Evolutionary conservation across 2,113 vertebrate species (phyloP), one percentile per base, ranked within the genome.

Genomic region (Halichoeres trimaculatus): DNA sequence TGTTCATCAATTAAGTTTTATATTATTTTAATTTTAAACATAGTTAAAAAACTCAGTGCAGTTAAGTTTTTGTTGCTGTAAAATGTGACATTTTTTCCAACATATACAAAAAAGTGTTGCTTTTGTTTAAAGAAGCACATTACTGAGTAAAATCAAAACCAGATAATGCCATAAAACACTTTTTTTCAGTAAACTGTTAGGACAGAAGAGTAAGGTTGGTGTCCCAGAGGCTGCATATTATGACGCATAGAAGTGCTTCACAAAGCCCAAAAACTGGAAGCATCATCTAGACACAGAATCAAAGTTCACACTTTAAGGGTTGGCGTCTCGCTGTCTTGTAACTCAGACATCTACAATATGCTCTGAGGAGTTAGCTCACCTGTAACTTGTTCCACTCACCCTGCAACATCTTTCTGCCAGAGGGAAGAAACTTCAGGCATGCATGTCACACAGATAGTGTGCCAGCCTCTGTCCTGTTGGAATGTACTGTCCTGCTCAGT

Each of bases 401-500:
- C 45, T 52, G 58, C 62, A 73, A 65, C 40, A 16, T 3, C 66
- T 72, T 35, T 58, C 22, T 56, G 56, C 50, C 45, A 14, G 52
- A 59, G 69, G 54, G 35, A 4, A 53, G 22, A 64, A 56, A 74
- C 56, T 48, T 22, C 4, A 59, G 36, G 20, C 64, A 36, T 64
- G 58, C 54, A 41, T 14, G 2, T 64, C 12, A 56, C 51, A 30
- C 68, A 54, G 52, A 63, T 30, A 36, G 36, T 73, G 47, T 67
- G 67, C 55, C 66, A 77, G 73, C 61, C 38, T 64, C 40, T 59
- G 53, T 59, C 65, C 68, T 59, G 59, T 84, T 62, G 53, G 54
- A 79, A 60, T 62, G 53, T n/a, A n/a, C n/a, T n/a, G n/a, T n/a
- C n/a, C n/a, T n/a, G n/a, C n/a, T n/a, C n/a, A n/a, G n/a, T n/a